Base-by-base conservation (phyloP, 2,113 vertebrate genomes). In the Antechinus stuartii region DNA sequence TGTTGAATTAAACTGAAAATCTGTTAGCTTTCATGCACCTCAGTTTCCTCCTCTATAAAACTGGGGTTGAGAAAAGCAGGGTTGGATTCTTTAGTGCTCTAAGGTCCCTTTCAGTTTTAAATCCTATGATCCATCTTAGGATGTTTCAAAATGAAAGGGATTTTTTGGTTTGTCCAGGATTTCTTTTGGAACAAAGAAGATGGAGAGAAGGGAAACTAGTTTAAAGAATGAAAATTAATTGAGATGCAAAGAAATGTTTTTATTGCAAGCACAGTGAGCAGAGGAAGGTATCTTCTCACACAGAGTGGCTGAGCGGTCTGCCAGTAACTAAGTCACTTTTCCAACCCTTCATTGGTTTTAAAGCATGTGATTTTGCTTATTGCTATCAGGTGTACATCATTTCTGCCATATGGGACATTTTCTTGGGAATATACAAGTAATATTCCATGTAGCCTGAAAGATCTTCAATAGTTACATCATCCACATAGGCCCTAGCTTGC, bases 321-420 rank as follows among this genome's bases (percentile, higher is more conserved):
- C 93, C 96, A 96, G 93, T 89, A 93, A 97, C 96, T 97, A 92
- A 96, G 96, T 93, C 94, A 97, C 90, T 97, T 92, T 94, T 96
- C 97, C 96, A 97, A 96, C 94, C 97, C 96, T 97, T 97, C 97
- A 96, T 95, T 98, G 96, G 97, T 97, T 95, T 56, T 96, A 95
- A 93, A 97, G 97, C 96, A 52, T 27, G 54, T 23, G 0, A 56
- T 56, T 61, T 2, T 91, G 93, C 95, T 93, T 90, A 0, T 24
- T 92, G 76, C 89, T 97, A 55, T 99, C 99, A 99, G 97, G 99
- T 99, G 98, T 99, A 99, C 99, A 99, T 99, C 99, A 99, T 99
- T 98, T 99, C 99, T 24, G 99, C 99, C 99, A 99, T 99, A 98
- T 99, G 99, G 11, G 99, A 99, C 99, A 99, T 99, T 98, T 99